phyloP scores from a whole-genome alignment of 2,888 invertebrate species.

The Drosophila lutescens region DNA sequence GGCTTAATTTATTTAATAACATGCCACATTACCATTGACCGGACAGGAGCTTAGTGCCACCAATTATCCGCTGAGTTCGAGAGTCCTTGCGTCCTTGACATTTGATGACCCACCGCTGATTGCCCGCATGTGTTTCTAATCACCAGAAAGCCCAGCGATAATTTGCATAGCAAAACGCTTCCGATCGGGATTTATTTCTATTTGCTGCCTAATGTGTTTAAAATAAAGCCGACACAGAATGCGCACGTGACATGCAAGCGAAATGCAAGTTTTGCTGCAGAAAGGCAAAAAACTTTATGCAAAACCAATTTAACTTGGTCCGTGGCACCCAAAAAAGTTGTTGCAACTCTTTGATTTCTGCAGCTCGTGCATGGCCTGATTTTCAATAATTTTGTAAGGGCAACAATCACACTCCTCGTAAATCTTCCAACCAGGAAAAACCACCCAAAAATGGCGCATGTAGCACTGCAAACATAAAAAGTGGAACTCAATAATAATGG shows the following conservation, averaged over 20 bases:
- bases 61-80: slow-evolving; percentile 9
- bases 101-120: slow-evolving; percentile 17
- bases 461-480: slow-evolving; percentile 28
- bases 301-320: slow-evolving; percentile 71
- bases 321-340: slow-evolving; percentile 31
- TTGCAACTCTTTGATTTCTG: slow-evolving; percentile 64
- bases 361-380: slow-evolving; percentile 68
- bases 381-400: slow-evolving; percentile 71
- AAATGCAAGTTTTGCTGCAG: slow-evolving; percentile 46
- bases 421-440: slow-evolving; percentile 40
- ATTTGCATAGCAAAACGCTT: slow-evolving; percentile 14
- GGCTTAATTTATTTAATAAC: slow-evolving; percentile 76
- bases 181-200: slow-evolving; percentile 24
- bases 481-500: slow-evolving; percentile 25
- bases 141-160: neutral
- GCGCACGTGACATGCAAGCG: slow-evolving; percentile 67
- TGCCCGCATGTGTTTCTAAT: slow-evolving; percentile 35
- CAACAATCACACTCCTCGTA: slow-evolving; percentile 54
- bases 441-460: slow-evolving; percentile 58
- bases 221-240: slow-evolving; percentile 47
- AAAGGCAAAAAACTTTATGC: slow-evolving; percentile 43
- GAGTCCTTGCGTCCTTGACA: slow-evolving; percentile 36
- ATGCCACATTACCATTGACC: slow-evolving; percentile 49
- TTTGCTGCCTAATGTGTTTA: slow-evolving; percentile 44
- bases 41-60: slow-evolving; percentile 28